Evolutionary conservation across 2,113 vertebrate species (phyloP).

Genomic region (Lagopus leucura): DNA sequence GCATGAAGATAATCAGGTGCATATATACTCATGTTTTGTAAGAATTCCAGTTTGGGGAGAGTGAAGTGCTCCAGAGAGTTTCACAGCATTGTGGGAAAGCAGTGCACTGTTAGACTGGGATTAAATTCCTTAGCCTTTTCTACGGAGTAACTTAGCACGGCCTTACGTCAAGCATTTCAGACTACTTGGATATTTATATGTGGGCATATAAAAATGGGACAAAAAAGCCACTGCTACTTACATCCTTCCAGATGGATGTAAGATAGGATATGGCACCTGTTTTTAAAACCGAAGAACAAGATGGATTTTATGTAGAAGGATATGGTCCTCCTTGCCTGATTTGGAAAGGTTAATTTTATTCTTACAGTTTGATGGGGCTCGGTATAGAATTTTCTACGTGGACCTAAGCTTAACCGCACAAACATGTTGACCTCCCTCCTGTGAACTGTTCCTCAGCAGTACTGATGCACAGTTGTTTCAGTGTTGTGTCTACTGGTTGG

Average conservation of each 20-base stretch:
- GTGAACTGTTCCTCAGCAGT: background rate
- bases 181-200: background rate
- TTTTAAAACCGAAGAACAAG: background rate
- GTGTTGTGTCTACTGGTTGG: too few species aligned
- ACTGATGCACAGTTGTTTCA: background rate
- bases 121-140: background rate
- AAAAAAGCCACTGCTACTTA: background rate
- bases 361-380: fast-evolving
- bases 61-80: background rate
- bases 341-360: background rate
- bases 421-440: background rate
- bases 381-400: background rate
- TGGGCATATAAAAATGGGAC: background rate
- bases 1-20: background rate
- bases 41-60: background rate
- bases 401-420: background rate
- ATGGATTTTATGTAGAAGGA: background rate
- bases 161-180: background rate
- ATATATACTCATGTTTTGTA: background rate
- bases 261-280: background rate
- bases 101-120: background rate
- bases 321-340: background rate
- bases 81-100: background rate
- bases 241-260: background rate
- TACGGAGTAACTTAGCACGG: fast-evolving